These are phyloP conservation scores for Brachionus koreanus DNA, from an alignment of 1,140 invertebrate species.

Conservation along the genomic window DNA sequence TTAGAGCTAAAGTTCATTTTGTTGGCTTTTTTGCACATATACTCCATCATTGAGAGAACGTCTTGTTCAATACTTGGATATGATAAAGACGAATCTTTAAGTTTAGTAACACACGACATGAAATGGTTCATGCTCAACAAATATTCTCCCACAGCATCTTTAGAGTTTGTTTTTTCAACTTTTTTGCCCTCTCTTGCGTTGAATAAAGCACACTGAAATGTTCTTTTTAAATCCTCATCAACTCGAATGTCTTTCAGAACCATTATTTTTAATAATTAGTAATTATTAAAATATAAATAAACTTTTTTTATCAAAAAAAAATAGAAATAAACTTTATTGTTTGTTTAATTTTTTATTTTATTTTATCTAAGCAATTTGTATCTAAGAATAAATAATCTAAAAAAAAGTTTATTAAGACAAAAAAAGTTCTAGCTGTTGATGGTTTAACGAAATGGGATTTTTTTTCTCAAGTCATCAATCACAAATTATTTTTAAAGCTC, in stretches of 20 bases:
- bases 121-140: not conserved
- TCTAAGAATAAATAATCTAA: not conserved
- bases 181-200: not conserved
- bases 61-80: not conserved
- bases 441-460: not conserved
- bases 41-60: not conserved
- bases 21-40: not conserved
- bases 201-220: not conserved
- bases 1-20: not conserved
- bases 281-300: not conserved
- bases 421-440: not conserved
- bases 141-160: not conserved
- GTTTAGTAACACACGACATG: not conserved
- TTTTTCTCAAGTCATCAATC: not conserved
- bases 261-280: not conserved
- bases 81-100: not conserved
- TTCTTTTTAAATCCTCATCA: not conserved
- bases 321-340: not conserved
- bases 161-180: not conserved
- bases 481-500: not conserved
- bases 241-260: not conserved
- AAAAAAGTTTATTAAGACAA: not conserved
- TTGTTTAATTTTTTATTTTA: not conserved
- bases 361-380: not conserved
- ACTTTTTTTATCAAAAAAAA: not conserved